Base-by-base conservation (phyloP, 35 echinoderm and acorn worm genomes). In the Heliocidaris erythrogramma region DNA sequence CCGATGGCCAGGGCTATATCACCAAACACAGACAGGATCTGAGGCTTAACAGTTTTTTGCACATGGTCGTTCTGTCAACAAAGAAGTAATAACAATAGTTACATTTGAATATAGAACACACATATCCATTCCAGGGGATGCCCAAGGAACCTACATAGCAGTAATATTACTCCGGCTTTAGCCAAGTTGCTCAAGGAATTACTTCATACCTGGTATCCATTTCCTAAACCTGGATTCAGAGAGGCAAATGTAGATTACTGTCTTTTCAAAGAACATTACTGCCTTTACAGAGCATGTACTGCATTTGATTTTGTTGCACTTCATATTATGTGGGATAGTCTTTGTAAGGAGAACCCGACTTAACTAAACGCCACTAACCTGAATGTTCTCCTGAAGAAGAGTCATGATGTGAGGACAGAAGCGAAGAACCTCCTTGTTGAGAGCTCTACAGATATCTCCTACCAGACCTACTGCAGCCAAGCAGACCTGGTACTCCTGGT, bases 11-110 rank as follows among this genome's bases (percentile, higher is more conserved):
- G 95, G 86, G 98, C 98, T 16, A 99, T 97, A 56, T 99, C 98
- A 27, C 98, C 98, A 93, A 99, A 99, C 53, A 99, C 98, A 5
- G 98, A 99, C 11, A 99, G 85, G 69, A 99, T 99, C 96, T 99
- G 98, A 49, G 98, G 98, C 85, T 99, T 99, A 1, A 99, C 96
- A 5, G 94, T 96, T 69, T 97, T 87, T 86, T 99, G 97, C 14
- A 99, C 98, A 88, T 95, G 93, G 30, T 97, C 95, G 90, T 99
- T 97, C 98, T 99, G 92, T 32, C 0, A 47, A 24, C 65, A n/a
- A n/a, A n/a, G 59, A 18, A 60, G 18, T 9, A 60, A 60, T 12
- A 60, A 2, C 12, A 60, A 60, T 14, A 18, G 59, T 42, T 0
- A 42, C 35, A 42, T 42, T 42, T 42, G n/a, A n/a, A 42, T 42